Conservation (phyloP, 2,113 vertebrate genomes). For the Apus apus region DNA sequence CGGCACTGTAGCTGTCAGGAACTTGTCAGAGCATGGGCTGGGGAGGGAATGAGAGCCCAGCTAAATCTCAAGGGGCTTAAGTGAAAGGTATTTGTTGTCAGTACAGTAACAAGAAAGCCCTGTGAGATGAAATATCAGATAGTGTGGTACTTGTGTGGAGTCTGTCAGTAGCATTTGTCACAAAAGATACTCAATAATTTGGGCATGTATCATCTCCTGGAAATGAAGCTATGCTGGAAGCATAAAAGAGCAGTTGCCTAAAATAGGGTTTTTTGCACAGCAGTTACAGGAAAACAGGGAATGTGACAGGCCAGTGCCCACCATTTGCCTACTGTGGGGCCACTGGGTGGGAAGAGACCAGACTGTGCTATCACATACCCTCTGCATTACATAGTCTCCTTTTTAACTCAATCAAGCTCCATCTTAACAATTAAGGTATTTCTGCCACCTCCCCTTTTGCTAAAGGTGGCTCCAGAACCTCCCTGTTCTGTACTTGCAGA, state of each 20-base stretch:
- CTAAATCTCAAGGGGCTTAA: not conserved
- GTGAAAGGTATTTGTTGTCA: not conserved
- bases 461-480: constrained; percentile 24
- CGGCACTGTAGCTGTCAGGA: not conserved
- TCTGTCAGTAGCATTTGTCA: not conserved
- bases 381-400: not conserved
- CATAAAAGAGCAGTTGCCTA: not conserved
- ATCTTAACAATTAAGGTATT: not conserved
- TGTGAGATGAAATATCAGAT: not conserved
- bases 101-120: not conserved
- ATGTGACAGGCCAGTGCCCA: not conserved
- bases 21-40: not conserved
- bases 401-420: not conserved
- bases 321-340: fast-evolving
- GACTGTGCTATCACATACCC: not conserved
- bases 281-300: constrained; percentile 4
- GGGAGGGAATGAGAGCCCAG: not conserved
- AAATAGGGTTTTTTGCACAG: not conserved
- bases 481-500: not conserved
- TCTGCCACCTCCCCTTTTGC: not conserved
- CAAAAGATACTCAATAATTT: not conserved
- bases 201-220: not conserved
- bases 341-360: not conserved
- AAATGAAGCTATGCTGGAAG: not conserved
- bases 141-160: not conserved